Evolutionary conservation across 2,888 invertebrate genomes (phyloP).

Genomic region (Nephrotoma flavescens): DNA sequence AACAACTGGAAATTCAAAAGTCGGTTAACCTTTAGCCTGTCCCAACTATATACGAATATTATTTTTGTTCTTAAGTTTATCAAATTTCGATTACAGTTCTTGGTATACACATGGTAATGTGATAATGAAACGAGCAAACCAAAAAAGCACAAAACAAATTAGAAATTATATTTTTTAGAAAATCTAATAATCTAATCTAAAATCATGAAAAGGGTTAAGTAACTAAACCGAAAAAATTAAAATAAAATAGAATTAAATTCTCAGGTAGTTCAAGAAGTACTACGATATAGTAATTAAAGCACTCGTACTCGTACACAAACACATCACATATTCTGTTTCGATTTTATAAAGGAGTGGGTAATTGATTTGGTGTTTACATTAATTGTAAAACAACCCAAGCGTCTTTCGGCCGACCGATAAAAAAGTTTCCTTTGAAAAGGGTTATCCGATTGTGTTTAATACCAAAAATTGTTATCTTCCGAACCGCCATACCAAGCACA

Average conservation of each 20-base stretch:
- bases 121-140: background rate
- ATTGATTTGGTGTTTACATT: background rate
- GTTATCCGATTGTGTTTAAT: background rate
- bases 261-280: background rate
- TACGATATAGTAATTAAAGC: background rate
- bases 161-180: background rate
- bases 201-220: background rate
- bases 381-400: background rate
- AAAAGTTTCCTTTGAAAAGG: background rate
- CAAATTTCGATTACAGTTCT: background rate
- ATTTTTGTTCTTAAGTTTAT: background rate
- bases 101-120: background rate
- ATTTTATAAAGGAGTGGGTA: background rate
- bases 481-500: background rate
- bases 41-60: background rate
- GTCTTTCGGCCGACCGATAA: background rate
- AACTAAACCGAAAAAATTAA: background rate
- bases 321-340: background rate
- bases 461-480: background rate
- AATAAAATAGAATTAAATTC: background rate
- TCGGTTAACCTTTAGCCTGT: background rate
- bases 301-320: background rate
- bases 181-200: background rate
- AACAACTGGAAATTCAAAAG: background rate
- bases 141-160: background rate